A percentile compares a stretch with the other conserved stretches of the same genome.
Evolutionary conservation across 2,113 vertebrate species (phyloP).

Genomic region (Hylia prasina): DNA sequence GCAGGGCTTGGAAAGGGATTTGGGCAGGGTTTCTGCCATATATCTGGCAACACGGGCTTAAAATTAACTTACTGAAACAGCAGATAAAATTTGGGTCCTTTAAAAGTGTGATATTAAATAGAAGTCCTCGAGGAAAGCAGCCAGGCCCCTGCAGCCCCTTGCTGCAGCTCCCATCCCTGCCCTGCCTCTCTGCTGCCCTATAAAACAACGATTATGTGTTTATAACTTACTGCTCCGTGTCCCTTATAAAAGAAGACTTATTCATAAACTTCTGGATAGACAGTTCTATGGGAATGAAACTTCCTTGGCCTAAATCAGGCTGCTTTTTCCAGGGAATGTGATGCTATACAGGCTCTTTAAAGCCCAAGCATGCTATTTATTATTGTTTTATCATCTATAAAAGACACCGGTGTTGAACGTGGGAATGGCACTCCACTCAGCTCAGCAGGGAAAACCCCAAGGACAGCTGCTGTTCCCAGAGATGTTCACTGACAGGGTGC

Average conservation of each 20-base stretch:
- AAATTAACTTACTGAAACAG: not conserved
- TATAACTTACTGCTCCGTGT: not conserved
- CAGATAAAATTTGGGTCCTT: not conserved
- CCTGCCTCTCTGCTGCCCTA: not conserved
- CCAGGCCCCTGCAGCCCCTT: not conserved
- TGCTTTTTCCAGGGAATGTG: not conserved
- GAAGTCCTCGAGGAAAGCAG: not conserved
- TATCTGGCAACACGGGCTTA: not conserved
- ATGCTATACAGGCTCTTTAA: not conserved
- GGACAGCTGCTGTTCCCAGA: not conserved
- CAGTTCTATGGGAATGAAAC: slow-evolving; percentile 1
- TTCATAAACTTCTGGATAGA: slow-evolving; percentile 14
- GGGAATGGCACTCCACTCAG: not conserved
- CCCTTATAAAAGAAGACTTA: not conserved
- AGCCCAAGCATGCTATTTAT: not conserved
- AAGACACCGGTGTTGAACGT: not conserved
- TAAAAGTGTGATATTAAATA: not conserved
- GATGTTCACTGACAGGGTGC: rapidly evolving
- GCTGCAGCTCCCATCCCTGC: not conserved
- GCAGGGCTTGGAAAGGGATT: not conserved
- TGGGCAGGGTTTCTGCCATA: not conserved
- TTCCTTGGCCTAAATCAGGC: not conserved
- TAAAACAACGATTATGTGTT: slow-evolving; percentile 9
- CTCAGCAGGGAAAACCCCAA: not conserved
- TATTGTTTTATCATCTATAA: not conserved